Evolutionary conservation across 2,888 invertebrate species (phyloP).

Genomic region (Gastracanthus pulcherrimus): DNA sequence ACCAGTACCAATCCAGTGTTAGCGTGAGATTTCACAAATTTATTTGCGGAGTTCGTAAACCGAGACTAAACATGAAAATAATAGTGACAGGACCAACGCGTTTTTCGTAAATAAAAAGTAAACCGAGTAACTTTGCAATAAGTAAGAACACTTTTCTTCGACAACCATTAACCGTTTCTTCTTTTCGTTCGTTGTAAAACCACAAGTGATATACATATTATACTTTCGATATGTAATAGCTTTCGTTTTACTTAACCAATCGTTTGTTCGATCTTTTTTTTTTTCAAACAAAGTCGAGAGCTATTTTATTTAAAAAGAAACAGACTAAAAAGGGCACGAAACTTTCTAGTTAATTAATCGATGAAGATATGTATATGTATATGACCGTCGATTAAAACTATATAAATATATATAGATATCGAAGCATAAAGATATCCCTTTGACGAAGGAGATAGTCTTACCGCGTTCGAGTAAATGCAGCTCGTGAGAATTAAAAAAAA

Average conservation of each 20-base stretch:
- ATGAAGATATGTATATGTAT: conserved; percentile 13
- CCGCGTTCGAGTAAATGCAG: conserved; percentile 1
- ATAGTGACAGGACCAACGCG: conserved; percentile 33
- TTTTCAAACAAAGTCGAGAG: not conserved
- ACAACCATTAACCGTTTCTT: not conserved
- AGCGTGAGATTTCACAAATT: not conserved
- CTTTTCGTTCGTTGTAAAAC: not conserved
- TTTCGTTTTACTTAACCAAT: not conserved
- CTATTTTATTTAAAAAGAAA: conserved; percentile 8
- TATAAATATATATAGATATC: conserved; percentile 35
- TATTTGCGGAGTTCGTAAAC: not conserved
- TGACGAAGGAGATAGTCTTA: conserved; percentile 50
- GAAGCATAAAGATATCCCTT: conserved; percentile 59
- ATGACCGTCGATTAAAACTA: conserved; percentile 50
- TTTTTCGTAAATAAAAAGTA: conserved; percentile 15
- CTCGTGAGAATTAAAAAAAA: not conserved
- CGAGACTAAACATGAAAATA: conserved; percentile 15
- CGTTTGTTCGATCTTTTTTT: not conserved
- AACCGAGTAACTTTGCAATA: conserved; percentile 28
- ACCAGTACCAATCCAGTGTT: conserved; percentile 35
- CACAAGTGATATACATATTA: conserved; percentile 22
- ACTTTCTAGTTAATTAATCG: conserved; percentile 22
- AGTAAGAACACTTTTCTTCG: conserved; percentile 15
- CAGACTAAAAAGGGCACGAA: conserved; percentile 21
- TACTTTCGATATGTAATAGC: not conserved